Evolutionary conservation across 2,888 invertebrate species (phyloP), one percentile per base, ranked within the genome.

Genomic region (Drosophila kanekoi): DNA sequence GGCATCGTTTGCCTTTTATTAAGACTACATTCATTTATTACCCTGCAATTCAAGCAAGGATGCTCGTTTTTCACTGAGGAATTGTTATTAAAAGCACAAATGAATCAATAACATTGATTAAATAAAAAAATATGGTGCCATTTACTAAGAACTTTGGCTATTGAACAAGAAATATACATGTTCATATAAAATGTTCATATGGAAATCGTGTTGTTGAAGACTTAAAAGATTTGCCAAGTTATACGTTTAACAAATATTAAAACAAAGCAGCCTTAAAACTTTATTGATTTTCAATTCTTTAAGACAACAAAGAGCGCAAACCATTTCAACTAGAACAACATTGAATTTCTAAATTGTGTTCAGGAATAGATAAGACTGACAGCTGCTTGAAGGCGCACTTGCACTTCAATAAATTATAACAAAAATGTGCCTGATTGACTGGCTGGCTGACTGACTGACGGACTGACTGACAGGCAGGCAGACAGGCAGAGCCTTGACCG

Each of bases 401-500:
- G 57, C 45, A 33, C 16, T 58, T 57, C 60, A 72, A 72, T 77
- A 72, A 72, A 61, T 72, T 58, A 77, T 37, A 20, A 13, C 47
- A 40, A 41, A 49, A 58, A 65, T 71, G 40, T 52, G 40, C 53
- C 51, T 64, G 72, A 71, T 64, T 38, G 49, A 49, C 33, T 35
- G 48, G n/a, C 11, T 33, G 38, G 9, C 6, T 18, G 49, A 37
- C 5, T 53, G 62, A 62, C 43, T 23, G 52, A 35, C 65, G 5
- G 48, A 20, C 35, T 43, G 41, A 23, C 18, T 35, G 56, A 4
- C 20, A 14, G 33, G n/a, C 28, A 23, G 66, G 18, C 56, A 37
- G 38, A 11, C 38, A 59, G 44, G 35, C 41, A 69, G 45, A 57
- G 81, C 41, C 78, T 60, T 77, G 78, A 63, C 62, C 59, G 59